Percentiles rank a stretch among this genome's conserved stretches.
Evolutionary conservation across 2,113 vertebrate species (phyloP).

Genomic region (Bubo blakistoni): DNA sequence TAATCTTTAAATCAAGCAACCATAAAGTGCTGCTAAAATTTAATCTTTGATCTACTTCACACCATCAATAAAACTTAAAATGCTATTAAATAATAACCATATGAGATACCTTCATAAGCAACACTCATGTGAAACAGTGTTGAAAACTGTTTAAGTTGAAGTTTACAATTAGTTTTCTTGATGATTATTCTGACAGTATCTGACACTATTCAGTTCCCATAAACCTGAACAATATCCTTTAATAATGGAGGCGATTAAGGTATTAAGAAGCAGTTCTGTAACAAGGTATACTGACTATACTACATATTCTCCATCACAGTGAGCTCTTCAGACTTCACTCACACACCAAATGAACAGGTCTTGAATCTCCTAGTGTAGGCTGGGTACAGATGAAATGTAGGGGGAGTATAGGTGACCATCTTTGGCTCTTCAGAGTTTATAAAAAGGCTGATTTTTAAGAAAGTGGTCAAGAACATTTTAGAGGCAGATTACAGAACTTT

Average conservation of each 20-base stretch:
- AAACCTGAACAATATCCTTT: neutral
- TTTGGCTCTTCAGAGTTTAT: neutral
- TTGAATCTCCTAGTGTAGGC: neutral
- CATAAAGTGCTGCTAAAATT: too few relatives aligned
- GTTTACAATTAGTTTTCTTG: neutral
- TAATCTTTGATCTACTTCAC: too few relatives aligned
- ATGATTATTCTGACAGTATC: neutral
- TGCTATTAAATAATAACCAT: too few relatives aligned
- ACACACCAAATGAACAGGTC: neutral
- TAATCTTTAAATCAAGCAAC: too few relatives aligned
- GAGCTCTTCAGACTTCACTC: neutral
- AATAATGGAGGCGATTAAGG: neutral
- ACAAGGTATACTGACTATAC: neutral
- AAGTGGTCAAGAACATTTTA: neutral
- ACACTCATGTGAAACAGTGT: neutral
- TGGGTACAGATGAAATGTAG: neutral
- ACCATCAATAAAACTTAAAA: too few relatives aligned
- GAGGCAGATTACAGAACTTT: neutral
- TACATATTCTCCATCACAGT: fast-evolving
- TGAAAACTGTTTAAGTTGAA: neutral
- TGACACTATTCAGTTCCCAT: neutral
- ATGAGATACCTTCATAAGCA: too few relatives aligned
- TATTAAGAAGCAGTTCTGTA: neutral
- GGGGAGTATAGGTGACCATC: neutral
- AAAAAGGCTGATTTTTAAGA: neutral